Conservation (phyloP, 2,113 vertebrate genomes). For the Hippocampus barbouri region DNA sequence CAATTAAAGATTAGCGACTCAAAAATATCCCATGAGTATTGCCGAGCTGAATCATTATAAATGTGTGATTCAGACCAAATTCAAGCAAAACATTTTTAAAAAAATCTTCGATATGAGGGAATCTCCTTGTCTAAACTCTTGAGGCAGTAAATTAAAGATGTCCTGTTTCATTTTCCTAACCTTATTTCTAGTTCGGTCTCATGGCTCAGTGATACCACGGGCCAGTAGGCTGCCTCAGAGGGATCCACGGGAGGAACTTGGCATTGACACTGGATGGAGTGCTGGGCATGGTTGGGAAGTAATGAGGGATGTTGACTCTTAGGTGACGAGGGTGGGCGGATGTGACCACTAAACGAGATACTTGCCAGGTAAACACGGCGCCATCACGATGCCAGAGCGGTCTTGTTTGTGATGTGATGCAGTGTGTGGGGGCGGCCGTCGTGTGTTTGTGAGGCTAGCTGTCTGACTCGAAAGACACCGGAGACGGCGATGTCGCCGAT, state of each 20-base stretch:
- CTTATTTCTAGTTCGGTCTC: conserved; percentile 41
- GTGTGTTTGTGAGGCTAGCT: neutral
- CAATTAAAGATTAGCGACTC: neutral
- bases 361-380: conserved; percentile 47
- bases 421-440: neutral
- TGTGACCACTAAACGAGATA: conserved; percentile 20
- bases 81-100: too few species aligned
- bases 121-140: conserved; percentile 12
- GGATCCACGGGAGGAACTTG: conserved; percentile 53
- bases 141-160: conserved; percentile 60
- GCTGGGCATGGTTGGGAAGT: conserved; percentile 41
- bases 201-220: conserved; percentile 25
- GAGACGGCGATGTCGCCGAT: neutral
- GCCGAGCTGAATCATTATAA: too few species aligned
- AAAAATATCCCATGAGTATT: neutral
- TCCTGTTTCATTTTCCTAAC: conserved; percentile 55
- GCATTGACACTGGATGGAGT: conserved; percentile 40
- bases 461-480: neutral
- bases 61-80: too few species aligned
- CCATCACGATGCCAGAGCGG: neutral
- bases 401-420: conserved; percentile 1
- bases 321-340: conserved; percentile 42
- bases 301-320: conserved; percentile 56
- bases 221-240: conserved; percentile 42
- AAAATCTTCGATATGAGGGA: too few species aligned